phyloP scores from a whole-genome alignment of 2,113 vertebrate species.

The Columbina picui region DNA sequence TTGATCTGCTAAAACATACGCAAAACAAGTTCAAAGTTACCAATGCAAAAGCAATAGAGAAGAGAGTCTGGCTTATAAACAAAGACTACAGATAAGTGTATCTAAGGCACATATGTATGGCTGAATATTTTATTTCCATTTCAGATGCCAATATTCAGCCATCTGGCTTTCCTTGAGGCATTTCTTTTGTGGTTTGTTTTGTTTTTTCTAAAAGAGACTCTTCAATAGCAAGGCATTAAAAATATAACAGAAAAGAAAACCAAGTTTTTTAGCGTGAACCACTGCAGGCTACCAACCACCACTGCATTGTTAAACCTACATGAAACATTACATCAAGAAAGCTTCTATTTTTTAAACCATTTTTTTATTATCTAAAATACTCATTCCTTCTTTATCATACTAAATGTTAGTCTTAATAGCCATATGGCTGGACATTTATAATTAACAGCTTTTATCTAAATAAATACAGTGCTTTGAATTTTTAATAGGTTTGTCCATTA shows the following conservation, averaged over 20 bases:
- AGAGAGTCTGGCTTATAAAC: slow-evolving; percentile 1
- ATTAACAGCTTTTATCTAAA: slow-evolving; percentile 73
- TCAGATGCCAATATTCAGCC: slow-evolving; percentile 55
- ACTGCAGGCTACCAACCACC: slow-evolving; percentile 22
- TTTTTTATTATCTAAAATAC: slow-evolving; percentile 53
- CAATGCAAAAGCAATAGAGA: not conserved
- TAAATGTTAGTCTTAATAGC: not conserved
- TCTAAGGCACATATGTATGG: slow-evolving; percentile 50
- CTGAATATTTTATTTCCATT: slow-evolving; percentile 69
- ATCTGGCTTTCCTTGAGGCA: slow-evolving; percentile 67
- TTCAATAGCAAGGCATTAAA: slow-evolving; percentile 52
- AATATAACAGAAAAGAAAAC: slow-evolving; percentile 26
- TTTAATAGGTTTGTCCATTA: slow-evolving; percentile 27
- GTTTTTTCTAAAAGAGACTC: not conserved
- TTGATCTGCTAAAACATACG: slow-evolving; percentile 13
- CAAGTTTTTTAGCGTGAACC: slow-evolving; percentile 1
- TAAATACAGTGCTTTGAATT: slow-evolving; percentile 62
- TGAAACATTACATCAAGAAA: slow-evolving; percentile 11
- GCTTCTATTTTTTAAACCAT: slow-evolving; percentile 28
- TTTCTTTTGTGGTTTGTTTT: not conserved
- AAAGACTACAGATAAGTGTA: slow-evolving; percentile 32
- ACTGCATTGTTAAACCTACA: slow-evolving; percentile 37
- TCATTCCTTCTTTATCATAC: slow-evolving; percentile 13
- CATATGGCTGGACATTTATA: slow-evolving; percentile 73
- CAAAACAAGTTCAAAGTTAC: slow-evolving; percentile 24